phyloP scores from a whole-genome alignment of 37 sponge, comb jelly and placozoan genomes.

The Ianthella basta region DNA sequence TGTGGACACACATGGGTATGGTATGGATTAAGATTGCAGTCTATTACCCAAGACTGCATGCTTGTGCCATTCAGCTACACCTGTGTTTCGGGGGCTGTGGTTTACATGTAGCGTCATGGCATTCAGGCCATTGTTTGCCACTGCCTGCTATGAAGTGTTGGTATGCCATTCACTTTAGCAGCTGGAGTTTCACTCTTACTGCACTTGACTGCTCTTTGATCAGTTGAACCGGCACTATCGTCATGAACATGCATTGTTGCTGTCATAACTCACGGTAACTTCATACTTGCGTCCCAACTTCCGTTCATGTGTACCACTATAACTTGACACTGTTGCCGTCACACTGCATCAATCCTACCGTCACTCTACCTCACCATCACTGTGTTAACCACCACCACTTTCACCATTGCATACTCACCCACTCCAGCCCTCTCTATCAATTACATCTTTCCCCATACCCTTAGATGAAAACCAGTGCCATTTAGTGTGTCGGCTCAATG shows the following conservation, averaged over 20 bases:
- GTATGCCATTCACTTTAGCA: too few species aligned
- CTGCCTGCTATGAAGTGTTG: too few species aligned
- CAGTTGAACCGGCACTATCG: too few species aligned
- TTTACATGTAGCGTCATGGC: too few species aligned
- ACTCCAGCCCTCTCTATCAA: too few species aligned
- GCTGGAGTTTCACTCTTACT: neutral
- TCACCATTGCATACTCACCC: neutral
- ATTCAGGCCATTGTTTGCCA: too few species aligned
- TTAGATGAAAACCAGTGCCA: constrained; percentile 13
- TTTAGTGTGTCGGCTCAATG: neutral
- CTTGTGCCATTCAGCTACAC: too few species aligned
- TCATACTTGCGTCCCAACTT: neutral
- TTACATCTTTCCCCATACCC: neutral
- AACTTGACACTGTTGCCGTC: neutral
- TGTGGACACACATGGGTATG: too few species aligned
- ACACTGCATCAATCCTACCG: neutral
- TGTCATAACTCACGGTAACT: neutral
- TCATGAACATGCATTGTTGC: too few species aligned
- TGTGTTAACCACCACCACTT: neutral
- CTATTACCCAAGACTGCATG: too few species aligned
- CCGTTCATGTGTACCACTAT: neutral
- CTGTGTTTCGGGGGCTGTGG: too few species aligned
- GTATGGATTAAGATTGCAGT: too few species aligned
- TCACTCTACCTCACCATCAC: neutral
- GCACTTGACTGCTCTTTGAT: neutral